Conservation (phyloP, 2,113 vertebrate genomes). For the Potamarius usumacintae region DNA sequence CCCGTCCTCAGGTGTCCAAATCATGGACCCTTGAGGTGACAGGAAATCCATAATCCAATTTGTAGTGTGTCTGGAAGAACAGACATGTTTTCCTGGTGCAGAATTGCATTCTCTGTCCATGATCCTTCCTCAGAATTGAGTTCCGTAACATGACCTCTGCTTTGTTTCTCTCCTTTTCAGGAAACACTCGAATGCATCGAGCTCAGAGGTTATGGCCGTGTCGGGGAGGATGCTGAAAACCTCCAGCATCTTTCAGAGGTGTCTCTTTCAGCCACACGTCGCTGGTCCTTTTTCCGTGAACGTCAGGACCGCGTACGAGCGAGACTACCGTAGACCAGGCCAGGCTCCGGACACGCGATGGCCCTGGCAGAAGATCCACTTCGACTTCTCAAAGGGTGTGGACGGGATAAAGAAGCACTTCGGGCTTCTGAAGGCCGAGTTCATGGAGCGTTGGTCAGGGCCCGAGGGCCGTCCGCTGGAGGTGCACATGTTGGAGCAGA, state of each 20-base stretch:
- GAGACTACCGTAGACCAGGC: slow-evolving; percentile 79
- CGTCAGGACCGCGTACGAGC: slow-evolving; percentile 53
- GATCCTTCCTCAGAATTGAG: not conserved
- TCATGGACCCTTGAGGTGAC: not conserved
- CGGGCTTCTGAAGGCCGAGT: slow-evolving; percentile 74
- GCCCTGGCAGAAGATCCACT: slow-evolving; percentile 70
- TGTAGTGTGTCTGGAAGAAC: not conserved
- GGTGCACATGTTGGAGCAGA: slow-evolving; percentile 81
- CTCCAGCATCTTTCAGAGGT: slow-evolving; percentile 43
- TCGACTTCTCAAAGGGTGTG: slow-evolving; percentile 80
- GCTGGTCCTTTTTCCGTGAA: slow-evolving; percentile 27
- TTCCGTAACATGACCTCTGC: not conserved
- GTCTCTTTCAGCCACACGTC: slow-evolving; percentile 42
- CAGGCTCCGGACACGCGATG: slow-evolving; percentile 63
- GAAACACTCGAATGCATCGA: not conserved
- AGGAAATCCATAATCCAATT: not conserved
- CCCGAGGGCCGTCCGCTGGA: slow-evolving; percentile 71
- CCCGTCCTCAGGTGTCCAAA: not conserved
- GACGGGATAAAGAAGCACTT: slow-evolving; percentile 78
- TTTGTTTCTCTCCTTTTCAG: not conserved
- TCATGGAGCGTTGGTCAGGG: slow-evolving; percentile 68
- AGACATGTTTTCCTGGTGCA: too few species aligned
- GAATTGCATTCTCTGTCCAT: not conserved
- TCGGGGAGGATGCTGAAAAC: slow-evolving; percentile 49
- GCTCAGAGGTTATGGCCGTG: slow-evolving; percentile 51